Base-by-base conservation (phyloP, 2,888 invertebrate species). In the Leptinotarsa peninsularis region DNA sequence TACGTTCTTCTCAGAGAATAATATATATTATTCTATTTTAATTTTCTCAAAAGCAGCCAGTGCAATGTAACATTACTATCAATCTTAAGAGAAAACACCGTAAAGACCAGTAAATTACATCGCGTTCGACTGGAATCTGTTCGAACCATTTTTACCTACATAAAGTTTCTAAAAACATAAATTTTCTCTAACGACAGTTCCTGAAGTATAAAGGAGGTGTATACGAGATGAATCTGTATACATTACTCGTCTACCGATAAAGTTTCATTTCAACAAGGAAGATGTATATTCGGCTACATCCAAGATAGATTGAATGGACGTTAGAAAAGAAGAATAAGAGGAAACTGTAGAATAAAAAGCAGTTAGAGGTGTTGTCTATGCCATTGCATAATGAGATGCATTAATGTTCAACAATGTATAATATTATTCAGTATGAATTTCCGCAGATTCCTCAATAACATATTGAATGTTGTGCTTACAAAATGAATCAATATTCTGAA, bases 121-220 rank as follows among this genome's bases (percentile, higher is more conserved):
- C 43, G 63, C 43, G 7, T 63, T 18, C n/a, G 14, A 63, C 27
- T n/a, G 33, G 63, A 43, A 63, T 73, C 66, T 66, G 60, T 52
- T 60, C 73, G 70, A 69, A 69, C 54, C 73, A 69, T 21, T 68
- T 66, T 73, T 49, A 70, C 69, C 49, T 58, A 54, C 43, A 72
- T 72, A 75, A 75, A 75, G 63, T 72, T 69, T 72, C 49, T 23
- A 18, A 21, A 56, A 52, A 72, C 58, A 69, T 75, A 75, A 69
- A 75, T 72, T 75, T 58, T 2, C 66, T 43, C 69, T 69, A 75
- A 75, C 52, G 68, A 43, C 68, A 69, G 21, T 63, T 49, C 27
- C 66, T 69, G 75, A 69, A 68, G 72, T 75, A 75, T 72, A 63
- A 60, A 68, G 66, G 68, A 69, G 75, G 68, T 75, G 63, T 54